phyloP scores from a whole-genome alignment of 53 echinoderm and acorn worm species.

The Apostichopus leukothele region DNA sequence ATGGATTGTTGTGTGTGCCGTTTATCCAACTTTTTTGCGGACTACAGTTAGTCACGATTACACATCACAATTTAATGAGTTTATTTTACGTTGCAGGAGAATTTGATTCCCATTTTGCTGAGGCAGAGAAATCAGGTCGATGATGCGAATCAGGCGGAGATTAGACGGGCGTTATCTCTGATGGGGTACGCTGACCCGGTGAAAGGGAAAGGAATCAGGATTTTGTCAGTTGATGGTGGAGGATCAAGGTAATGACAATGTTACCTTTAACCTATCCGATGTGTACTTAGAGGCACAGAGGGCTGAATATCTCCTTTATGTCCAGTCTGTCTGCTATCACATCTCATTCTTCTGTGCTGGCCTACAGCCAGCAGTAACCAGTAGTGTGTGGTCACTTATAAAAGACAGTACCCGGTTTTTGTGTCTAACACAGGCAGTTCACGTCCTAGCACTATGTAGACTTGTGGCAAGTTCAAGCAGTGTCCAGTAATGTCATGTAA shows the following conservation, averaged over 20 bases:
- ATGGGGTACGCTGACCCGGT: constrained; percentile 86
- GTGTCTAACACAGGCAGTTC: too few species aligned
- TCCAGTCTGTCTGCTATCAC: too few species aligned
- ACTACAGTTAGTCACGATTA: too few species aligned
- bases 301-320: too few species aligned
- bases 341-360: too few species aligned
- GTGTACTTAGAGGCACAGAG: too few species aligned
- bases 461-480: too few species aligned
- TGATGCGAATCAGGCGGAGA: constrained; percentile 54
- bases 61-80: background rate
- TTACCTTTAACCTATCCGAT: background rate
- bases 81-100: constrained; percentile 52
- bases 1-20: background rate
- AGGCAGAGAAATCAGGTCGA: constrained; percentile 57
- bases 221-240: constrained; percentile 91
- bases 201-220: constrained; percentile 72
- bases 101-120: constrained; percentile 71
- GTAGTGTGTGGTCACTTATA: too few species aligned
- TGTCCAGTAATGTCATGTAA: too few species aligned
- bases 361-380: too few species aligned
- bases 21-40: background rate
- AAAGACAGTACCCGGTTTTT: too few species aligned
- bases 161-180: constrained; percentile 68
- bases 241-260: constrained; percentile 71
- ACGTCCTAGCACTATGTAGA: too few species aligned